These are phyloP conservation scores for Eolophus roseicapilla DNA, from an alignment of 2,113 vertebrate genomes.

Conservation along the genomic window DNA sequence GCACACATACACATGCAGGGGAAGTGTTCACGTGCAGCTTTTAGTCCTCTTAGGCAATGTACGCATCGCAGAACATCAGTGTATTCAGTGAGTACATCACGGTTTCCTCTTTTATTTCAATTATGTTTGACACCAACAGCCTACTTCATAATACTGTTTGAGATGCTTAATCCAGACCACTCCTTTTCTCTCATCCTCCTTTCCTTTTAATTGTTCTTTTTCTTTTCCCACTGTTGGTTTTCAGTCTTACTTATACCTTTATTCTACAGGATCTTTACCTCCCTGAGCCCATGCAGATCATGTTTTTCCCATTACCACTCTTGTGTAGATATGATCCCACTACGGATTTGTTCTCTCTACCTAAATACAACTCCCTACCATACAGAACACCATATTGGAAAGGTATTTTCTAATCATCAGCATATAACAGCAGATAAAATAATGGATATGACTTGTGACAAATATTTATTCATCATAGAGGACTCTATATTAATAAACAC, in stretches of 20 bases:
- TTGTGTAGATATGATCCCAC: background rate
- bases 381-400: background rate
- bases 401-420: background rate
- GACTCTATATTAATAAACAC: background rate
- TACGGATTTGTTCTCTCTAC: background rate
- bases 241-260: background rate
- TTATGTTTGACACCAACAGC: background rate
- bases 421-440: background rate
- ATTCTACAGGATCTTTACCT: background rate
- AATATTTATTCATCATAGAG: background rate
- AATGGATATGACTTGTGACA: background rate
- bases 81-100: background rate
- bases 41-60: background rate
- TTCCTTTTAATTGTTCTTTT: background rate
- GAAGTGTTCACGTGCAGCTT: background rate
- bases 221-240: background rate
- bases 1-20: background rate
- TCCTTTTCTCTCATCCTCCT: background rate
- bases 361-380: background rate
- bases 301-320: background rate
- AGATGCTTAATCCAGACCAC: background rate
- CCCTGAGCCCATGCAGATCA: background rate
- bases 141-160: background rate
- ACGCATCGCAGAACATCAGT: background rate
- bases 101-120: background rate